These are phyloP conservation scores for Hirtodrosophila duncani DNA, from an alignment of 2,888 invertebrate genomes.

Conservation along the genomic window DNA sequence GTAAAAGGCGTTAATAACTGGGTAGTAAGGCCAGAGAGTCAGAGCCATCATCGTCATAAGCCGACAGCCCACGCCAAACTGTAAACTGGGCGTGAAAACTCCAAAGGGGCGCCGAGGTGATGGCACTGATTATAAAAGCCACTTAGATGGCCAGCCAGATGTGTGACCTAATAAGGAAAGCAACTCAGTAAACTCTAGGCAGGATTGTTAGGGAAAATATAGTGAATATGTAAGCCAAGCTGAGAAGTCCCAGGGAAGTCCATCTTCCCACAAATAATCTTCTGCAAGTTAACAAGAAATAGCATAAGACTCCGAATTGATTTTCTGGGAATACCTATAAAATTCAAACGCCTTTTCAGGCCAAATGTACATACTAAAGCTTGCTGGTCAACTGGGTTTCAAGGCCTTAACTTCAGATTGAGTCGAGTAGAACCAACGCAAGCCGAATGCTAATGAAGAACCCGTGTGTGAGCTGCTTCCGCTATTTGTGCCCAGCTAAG, in stretches of 20 bases:
- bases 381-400: neutral
- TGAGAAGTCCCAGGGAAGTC: no score
- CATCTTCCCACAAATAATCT: no score
- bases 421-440: conserved; percentile 28
- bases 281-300: no score
- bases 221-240: no score
- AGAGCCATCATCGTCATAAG: conserved; percentile 36
- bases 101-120: conserved; percentile 54
- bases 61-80: conserved; percentile 52
- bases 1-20: conserved; percentile 57
- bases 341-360: no score
- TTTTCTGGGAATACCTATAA: no score
- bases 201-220: no score
- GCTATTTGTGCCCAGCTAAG: conserved; percentile 26
- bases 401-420: neutral
- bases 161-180: conserved; percentile 1
- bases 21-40: conserved; percentile 30
- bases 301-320: no score
- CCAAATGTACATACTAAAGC: no score
- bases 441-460: conserved; percentile 39
- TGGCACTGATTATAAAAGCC: conserved; percentile 63
- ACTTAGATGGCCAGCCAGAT: neutral
- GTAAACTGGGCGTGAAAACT: conserved; percentile 31
- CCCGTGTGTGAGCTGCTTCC: conserved; percentile 53
- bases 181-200: no score